Percentiles rank a stretch among this genome's conserved stretches.
Conservation (phyloP, 1,140 invertebrate species). For the Meloidogyne hapla region DNA sequence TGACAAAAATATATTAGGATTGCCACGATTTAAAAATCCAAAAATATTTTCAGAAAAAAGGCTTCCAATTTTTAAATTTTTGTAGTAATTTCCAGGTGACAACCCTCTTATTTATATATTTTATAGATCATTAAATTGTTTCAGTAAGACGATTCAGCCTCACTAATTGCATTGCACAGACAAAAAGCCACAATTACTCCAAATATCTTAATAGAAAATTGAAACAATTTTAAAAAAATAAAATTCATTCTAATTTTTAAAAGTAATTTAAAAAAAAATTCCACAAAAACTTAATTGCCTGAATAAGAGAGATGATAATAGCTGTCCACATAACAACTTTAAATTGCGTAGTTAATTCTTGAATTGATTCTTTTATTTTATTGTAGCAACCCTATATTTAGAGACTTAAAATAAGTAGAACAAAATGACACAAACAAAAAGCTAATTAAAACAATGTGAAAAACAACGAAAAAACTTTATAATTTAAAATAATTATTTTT, state of each 20-base stretch:
- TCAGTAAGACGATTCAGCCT: conserved; percentile 50
- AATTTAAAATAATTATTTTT: neutral
- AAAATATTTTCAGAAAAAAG: too few relatives aligned
- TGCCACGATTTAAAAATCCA: too few relatives aligned
- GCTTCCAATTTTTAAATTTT: too few relatives aligned
- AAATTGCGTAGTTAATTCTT: conserved; percentile 51
- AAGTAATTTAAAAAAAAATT: too few relatives aligned
- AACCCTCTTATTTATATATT: conserved; percentile 35
- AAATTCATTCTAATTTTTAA: neutral
- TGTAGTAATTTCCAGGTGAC: conserved; percentile 21
- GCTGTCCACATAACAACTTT: conserved; percentile 63
- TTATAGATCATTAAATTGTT: neutral
- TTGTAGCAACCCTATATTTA: conserved; percentile 54
- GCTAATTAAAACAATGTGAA: conserved; percentile 15
- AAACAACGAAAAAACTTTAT: neutral
- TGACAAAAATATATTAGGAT: conserved; percentile 6
- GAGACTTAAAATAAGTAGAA: conserved; percentile 10
- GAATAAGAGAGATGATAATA: conserved; percentile 57
- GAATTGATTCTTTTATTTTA: conserved; percentile 55
- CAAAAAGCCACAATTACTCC: conserved; percentile 63
- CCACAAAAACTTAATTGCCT: conserved; percentile 37
- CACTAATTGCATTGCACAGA: conserved; percentile 58
- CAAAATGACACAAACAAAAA: conserved; percentile 25
- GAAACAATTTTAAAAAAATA: neutral
- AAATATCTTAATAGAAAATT: conserved; percentile 52